These are phyloP conservation scores for Itoplectis maculator DNA, from an alignment of 2,888 invertebrate genomes.

Conservation along the genomic window DNA sequence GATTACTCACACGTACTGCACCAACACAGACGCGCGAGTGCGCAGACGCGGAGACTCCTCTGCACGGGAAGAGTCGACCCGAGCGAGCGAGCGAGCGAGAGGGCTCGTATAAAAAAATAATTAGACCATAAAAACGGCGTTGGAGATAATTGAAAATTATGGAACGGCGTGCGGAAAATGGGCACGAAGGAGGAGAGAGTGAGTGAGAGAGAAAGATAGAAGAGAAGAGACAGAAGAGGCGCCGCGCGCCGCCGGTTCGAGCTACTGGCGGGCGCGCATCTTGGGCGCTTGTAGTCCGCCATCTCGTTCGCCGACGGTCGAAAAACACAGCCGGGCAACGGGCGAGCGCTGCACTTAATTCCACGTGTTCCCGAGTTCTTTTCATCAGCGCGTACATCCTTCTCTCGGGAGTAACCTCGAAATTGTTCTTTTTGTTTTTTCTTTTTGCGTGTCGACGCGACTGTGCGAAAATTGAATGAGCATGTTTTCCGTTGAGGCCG, in stretches of 20 bases:
- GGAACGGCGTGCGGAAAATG: conserved; percentile 73
- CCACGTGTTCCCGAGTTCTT: conserved; percentile 8
- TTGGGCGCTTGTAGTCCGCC: conserved; percentile 62
- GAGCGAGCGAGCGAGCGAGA: conserved; percentile 53
- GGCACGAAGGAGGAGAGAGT: conserved; percentile 69
- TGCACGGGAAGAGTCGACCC: conserved; percentile 27
- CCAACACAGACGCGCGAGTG: conserved; percentile 3
- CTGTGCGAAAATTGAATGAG: neutral
- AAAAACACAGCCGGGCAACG: conserved; percentile 63
- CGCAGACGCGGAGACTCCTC: conserved; percentile 11
- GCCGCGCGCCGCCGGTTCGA: conserved; percentile 51
- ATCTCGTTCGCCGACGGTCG: conserved; percentile 72
- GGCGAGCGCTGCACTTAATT: neutral
- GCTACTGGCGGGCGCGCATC: conserved; percentile 36
- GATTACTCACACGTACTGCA: conserved; percentile 67
- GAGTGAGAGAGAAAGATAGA: too few relatives aligned
- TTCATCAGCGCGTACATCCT: neutral
- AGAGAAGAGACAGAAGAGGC: too few relatives aligned
- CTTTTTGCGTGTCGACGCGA: neutral
- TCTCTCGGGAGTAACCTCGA: neutral
- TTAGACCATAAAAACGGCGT: conserved; percentile 73
- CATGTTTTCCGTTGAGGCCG: too few relatives aligned
- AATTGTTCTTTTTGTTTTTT: conserved; percentile 8
- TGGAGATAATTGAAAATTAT: conserved; percentile 74
- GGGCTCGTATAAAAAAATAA: conserved; percentile 71